Percentiles rank a stretch among this genome's conserved stretches.
Evolutionary conservation across 2,113 vertebrate species (phyloP).

Genomic region (Barnardius zonarius): DNA sequence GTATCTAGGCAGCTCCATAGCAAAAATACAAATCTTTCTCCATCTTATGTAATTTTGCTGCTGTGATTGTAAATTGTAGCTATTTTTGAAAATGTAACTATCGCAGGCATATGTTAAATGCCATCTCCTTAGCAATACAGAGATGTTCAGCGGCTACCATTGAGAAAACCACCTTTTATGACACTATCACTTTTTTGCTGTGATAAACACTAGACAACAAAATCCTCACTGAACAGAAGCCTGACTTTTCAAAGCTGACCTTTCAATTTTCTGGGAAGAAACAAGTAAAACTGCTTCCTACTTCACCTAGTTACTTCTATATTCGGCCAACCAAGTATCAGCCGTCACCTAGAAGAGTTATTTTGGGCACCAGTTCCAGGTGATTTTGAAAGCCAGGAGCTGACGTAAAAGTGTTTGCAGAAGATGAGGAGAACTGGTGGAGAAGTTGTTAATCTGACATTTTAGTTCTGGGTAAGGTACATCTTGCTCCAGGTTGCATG

Average conservation of each 20-base stretch:
- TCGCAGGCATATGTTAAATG: not conserved
- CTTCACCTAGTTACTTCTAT: not conserved
- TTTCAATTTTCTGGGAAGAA: slow-evolving; percentile 30
- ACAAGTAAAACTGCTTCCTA: not conserved
- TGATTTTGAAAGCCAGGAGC: not conserved
- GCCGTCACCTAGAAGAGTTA: not conserved
- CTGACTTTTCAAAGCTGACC: not conserved
- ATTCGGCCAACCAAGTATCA: not conserved
- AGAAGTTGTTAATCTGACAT: not conserved
- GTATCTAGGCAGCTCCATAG: not conserved
- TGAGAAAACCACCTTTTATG: not conserved
- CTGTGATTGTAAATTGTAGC: not conserved
- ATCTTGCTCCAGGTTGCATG: not conserved
- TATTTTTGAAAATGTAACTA: not conserved
- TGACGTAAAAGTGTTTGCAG: not conserved
- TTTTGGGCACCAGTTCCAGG: not conserved
- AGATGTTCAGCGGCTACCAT: not conserved
- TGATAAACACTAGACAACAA: not conserved
- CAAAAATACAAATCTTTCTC: not conserved
- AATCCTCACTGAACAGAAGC: not conserved
- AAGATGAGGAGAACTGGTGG: not conserved
- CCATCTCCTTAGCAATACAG: not conserved
- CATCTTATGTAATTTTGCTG: fast-evolving
- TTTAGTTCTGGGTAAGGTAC: not conserved
- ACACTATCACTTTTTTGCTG: not conserved